Evolutionary conservation across 2,797 vertebrate genomes (phyloP).

Genomic region (Labroides dimidiatus): DNA sequence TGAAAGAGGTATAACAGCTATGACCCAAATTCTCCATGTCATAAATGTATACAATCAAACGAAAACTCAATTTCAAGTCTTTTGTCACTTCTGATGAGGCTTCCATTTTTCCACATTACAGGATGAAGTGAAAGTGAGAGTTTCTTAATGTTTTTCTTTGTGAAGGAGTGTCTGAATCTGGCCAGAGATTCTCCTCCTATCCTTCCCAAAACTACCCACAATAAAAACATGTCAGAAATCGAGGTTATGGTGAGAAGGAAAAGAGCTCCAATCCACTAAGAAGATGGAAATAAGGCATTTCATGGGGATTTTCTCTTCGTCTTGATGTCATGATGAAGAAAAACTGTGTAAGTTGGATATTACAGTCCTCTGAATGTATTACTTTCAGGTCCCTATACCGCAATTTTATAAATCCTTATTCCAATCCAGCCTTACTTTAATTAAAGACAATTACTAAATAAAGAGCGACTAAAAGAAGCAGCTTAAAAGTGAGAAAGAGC

Average conservation of each 20-base stretch:
- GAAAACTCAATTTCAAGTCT: too few relatives aligned
- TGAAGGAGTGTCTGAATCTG: not conserved
- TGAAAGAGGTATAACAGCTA: too few relatives aligned
- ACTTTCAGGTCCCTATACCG: conserved; percentile 22
- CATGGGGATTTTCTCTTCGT: too few relatives aligned
- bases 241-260: too few relatives aligned
- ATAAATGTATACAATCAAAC: too few relatives aligned
- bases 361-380: conserved; percentile 25
- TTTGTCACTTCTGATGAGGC: too few relatives aligned
- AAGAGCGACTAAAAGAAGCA: conserved; percentile 46
- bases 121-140: too few relatives aligned
- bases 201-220: conserved; percentile 1
- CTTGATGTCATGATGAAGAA: conserved; percentile 2
- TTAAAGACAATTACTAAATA: conserved; percentile 59
- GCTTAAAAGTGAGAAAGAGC: conserved; percentile 41
- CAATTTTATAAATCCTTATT: conserved; percentile 52
- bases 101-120: too few relatives aligned
- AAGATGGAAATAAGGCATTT: too few relatives aligned
- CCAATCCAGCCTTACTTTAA: conserved; percentile 42
- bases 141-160: not conserved
- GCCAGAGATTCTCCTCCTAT: conserved; percentile 26
- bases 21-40: too few relatives aligned
- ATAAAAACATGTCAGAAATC: conserved; percentile 23
- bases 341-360: not conserved
- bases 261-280: too few relatives aligned